These are phyloP conservation scores for Cherax quadricarinatus DNA, from an alignment of 1,140 invertebrate species.

Conservation along the genomic window DNA sequence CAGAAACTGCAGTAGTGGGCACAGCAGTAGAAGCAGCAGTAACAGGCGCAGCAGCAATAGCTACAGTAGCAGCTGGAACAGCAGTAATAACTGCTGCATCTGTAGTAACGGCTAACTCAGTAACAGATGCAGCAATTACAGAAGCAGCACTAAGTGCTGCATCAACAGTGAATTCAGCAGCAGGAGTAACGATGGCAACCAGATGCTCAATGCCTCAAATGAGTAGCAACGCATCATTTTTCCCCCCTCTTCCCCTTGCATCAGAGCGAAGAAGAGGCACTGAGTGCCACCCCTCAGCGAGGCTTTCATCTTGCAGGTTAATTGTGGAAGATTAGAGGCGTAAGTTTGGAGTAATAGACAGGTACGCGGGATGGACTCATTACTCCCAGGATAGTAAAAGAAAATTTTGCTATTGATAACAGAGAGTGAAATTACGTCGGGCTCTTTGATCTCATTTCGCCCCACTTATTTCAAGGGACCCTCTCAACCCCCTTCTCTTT, in stretches of 20 bases:
- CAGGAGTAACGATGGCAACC: no score
- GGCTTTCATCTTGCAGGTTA: not conserved
- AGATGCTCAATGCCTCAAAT: not conserved
- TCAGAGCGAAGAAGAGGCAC: not conserved
- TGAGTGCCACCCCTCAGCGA: not conserved
- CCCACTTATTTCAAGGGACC: not conserved
- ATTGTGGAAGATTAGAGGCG: not conserved
- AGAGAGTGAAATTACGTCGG: not conserved
- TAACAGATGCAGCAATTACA: not conserved
- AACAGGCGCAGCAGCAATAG: not conserved
- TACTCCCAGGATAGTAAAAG: not conserved
- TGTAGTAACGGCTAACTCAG: not conserved
- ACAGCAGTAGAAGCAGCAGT: not conserved
- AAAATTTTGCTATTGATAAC: not conserved
- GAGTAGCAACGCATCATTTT: not conserved
- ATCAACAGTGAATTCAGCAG: not conserved
- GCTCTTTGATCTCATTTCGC: not conserved
- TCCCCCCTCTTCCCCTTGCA: not conserved
- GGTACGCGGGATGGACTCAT: not conserved
- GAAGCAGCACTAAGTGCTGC: not conserved
- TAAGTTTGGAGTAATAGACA: not conserved
- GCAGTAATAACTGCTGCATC: not conserved
- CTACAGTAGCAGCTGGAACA: not conserved
- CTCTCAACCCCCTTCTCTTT: not conserved
- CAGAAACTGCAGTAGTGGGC: not conserved